Conservation (phyloP, 2,113 vertebrate genomes). For the Montifringilla adamsi region DNA sequence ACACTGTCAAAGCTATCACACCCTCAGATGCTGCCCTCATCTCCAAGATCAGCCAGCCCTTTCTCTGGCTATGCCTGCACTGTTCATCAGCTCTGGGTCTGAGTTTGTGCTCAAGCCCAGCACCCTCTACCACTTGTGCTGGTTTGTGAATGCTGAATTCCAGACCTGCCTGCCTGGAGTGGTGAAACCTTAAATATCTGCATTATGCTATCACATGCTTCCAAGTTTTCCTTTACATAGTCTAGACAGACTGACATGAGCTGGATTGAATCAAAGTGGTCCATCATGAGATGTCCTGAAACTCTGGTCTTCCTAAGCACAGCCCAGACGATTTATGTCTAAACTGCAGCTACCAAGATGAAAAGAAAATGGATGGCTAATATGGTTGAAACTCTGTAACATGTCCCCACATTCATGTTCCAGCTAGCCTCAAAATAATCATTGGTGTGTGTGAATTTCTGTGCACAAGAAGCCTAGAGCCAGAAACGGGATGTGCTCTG, state of each 20-base stretch:
- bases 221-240: neutral
- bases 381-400: neutral
- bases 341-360: neutral
- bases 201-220: neutral
- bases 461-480: neutral
- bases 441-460: neutral
- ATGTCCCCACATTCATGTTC: neutral
- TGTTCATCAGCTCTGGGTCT: neutral
- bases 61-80: neutral
- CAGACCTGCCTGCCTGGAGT: neutral
- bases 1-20: neutral
- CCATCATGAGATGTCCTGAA: neutral
- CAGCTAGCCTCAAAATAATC: neutral
- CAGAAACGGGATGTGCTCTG: neutral
- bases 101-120: neutral
- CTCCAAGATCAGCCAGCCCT: neutral
- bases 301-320: neutral
- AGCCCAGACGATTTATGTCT: neutral
- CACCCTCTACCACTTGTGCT: neutral
- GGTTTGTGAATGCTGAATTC: neutral
- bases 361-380: neutral
- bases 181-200: neutral
- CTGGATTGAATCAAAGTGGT: neutral
- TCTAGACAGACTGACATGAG: neutral
- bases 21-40: neutral